phyloP scores from a whole-genome alignment of 2,888 invertebrate genomes.

The Pandemis heparana region DNA sequence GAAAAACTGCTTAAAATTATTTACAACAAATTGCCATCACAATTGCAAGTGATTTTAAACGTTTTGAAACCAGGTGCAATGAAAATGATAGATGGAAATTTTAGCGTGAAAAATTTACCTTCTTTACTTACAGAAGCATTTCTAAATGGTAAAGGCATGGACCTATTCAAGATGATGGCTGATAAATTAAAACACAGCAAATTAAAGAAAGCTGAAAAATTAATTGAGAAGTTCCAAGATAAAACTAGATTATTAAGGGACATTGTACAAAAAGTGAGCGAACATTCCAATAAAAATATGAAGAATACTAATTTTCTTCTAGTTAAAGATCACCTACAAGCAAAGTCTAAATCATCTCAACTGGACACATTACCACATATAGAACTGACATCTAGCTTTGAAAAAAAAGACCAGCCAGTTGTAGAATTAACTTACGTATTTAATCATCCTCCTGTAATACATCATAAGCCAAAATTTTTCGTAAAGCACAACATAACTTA shows the following conservation, averaged over 20 bases:
- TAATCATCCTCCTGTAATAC: not conserved
- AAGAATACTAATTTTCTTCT: not conserved
- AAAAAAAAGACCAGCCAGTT: not conserved
- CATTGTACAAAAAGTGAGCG: not conserved
- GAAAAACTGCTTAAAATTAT: not conserved
- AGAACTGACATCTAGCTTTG: not conserved
- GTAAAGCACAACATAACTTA: not conserved
- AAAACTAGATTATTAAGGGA: not conserved
- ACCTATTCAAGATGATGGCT: not conserved
- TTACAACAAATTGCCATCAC: conserved; percentile 8
- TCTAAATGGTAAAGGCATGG: not conserved
- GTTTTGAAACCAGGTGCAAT: not conserved
- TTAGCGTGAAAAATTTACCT: not conserved
- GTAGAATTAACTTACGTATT: conserved; percentile 1
- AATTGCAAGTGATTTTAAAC: not conserved
- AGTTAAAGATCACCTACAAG: not conserved
- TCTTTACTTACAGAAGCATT: not conserved
- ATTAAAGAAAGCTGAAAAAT: not conserved
- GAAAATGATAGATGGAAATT: not conserved
- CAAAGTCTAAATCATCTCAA: not conserved
- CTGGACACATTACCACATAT: not conserved
- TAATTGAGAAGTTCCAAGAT: not conserved
- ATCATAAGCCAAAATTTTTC: not conserved
- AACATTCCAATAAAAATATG: not conserved
- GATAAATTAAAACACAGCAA: not conserved